Percentiles rank a stretch among this genome's conserved stretches.
Evolutionary conservation across 1,140 invertebrate genomes (phyloP).

Genomic region (Teleogryllus occipitalis): DNA sequence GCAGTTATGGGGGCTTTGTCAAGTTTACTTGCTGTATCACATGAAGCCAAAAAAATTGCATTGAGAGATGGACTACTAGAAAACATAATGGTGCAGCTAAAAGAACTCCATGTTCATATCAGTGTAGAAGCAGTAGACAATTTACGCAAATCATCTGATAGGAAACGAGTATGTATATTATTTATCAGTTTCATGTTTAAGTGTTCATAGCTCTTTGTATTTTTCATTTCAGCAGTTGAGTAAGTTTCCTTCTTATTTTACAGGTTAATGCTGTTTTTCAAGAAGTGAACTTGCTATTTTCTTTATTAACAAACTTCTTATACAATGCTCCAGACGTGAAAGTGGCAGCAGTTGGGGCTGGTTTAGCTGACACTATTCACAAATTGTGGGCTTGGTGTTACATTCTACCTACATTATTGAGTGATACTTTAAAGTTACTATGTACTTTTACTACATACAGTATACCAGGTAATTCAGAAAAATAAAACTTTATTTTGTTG

Average conservation of each 20-base stretch:
- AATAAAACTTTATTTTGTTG: constrained; percentile 8
- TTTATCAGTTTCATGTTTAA: constrained; percentile 33
- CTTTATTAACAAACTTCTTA: constrained; percentile 45
- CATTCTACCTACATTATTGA: constrained; percentile 35
- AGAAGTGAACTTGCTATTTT: constrained; percentile 39
- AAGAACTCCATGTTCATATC: constrained; percentile 40
- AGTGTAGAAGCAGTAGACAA: constrained; percentile 41
- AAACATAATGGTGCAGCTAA: constrained; percentile 35
- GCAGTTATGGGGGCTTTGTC: constrained; percentile 37
- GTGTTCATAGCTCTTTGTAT: no score
- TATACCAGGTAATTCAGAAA: constrained; percentile 34
- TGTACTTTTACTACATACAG: constrained; percentile 45
- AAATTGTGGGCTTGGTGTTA: constrained; percentile 47
- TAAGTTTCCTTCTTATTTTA: background rate
- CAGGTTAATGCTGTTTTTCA: constrained; percentile 39
- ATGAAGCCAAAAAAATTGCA: constrained; percentile 38
- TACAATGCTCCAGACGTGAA: constrained; percentile 36
- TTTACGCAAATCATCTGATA: constrained; percentile 35
- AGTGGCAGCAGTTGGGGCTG: constrained; percentile 32
- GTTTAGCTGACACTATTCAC: constrained; percentile 43
- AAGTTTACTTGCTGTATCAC: constrained; percentile 39
- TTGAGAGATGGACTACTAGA: constrained; percentile 35
- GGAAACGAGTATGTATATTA: constrained; percentile 31
- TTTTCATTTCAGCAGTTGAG: no score
- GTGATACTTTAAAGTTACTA: constrained; percentile 40